phyloP scores from a whole-genome alignment of 2,797 vertebrate species.

The Nannoperca obscura region DNA sequence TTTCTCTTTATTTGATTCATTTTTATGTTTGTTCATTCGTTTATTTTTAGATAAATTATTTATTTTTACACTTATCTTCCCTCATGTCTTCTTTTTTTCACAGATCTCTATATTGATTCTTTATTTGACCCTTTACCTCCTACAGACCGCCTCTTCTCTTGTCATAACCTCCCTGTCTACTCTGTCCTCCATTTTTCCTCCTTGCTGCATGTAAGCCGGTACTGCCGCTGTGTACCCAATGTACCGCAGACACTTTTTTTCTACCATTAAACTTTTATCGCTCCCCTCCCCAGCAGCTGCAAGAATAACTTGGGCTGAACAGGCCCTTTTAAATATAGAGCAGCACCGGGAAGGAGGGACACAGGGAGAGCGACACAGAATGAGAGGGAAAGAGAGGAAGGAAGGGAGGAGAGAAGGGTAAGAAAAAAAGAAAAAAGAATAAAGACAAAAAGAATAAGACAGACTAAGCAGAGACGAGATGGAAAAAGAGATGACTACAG shows the following conservation, averaged over 20 bases:
- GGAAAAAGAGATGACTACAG: conserved; percentile 42
- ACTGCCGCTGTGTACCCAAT: conserved; percentile 71
- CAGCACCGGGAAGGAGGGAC: conserved; percentile 71
- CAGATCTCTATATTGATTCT: conserved; percentile 22
- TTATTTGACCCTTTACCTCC: conserved; percentile 29
- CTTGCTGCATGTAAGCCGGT: conserved; percentile 61
- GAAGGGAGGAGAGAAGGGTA: conserved; percentile 4
- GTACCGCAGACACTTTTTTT: conserved; percentile 81
- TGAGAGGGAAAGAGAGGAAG: conserved; percentile 31
- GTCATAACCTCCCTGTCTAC: conserved; percentile 16
- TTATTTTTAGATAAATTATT: conserved; percentile 5
- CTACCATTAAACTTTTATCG: conserved; percentile 87
- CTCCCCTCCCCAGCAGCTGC: conserved; percentile 82
- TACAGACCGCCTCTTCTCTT: conserved; percentile 12
- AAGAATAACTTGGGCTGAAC: conserved; percentile 86
- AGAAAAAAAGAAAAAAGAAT: background rate
- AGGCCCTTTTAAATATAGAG: conserved; percentile 87
- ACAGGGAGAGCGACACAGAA: conserved; percentile 31
- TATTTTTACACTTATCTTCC: background rate
- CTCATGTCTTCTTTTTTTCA: background rate
- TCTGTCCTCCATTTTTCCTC: conserved; percentile 48
- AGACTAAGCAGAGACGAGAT: conserved; percentile 11
- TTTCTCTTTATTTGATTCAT: background rate
- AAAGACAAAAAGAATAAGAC: conserved; percentile 8
- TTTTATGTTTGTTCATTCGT: background rate